Evolutionary conservation across 1,140 invertebrate genomes (phyloP).

Genomic region (Kradibia gibbosae): DNA sequence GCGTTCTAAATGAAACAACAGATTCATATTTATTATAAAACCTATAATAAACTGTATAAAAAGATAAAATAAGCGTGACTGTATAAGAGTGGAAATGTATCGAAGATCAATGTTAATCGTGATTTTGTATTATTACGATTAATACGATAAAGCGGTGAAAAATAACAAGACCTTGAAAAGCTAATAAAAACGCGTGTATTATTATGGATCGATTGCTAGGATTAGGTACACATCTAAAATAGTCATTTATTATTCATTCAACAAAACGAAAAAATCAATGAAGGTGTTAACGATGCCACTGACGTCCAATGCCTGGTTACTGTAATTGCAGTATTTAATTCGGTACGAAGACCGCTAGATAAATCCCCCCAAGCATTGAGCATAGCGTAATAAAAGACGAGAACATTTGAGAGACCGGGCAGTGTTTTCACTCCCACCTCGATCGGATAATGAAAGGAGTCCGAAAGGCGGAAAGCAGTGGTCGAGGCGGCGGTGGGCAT

Average conservation of each 20-base stretch:
- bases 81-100: no score
- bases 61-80: no score
- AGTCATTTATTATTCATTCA: neutral
- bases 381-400: conserved; percentile 25
- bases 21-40: no score
- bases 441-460: conserved; percentile 22
- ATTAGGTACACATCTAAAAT: no score
- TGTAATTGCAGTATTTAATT: conserved; percentile 10
- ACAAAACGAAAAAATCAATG: neutral
- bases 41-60: no score
- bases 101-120: no score
- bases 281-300: neutral
- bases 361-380: neutral
- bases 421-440: neutral
- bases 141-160: no score
- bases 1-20: no score
- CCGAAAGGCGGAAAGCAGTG: conserved; percentile 22
- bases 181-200: no score
- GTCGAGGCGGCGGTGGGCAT: neutral
- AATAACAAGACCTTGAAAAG: no score
- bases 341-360: neutral
- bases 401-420: neutral
- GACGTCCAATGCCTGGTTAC: conserved; percentile 25
- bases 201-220: no score
- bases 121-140: no score